Evolutionary conservation across 2,888 invertebrate species (phyloP), one percentile per base, ranked within the genome.

Genomic region (Zygaena filipendulae): DNA sequence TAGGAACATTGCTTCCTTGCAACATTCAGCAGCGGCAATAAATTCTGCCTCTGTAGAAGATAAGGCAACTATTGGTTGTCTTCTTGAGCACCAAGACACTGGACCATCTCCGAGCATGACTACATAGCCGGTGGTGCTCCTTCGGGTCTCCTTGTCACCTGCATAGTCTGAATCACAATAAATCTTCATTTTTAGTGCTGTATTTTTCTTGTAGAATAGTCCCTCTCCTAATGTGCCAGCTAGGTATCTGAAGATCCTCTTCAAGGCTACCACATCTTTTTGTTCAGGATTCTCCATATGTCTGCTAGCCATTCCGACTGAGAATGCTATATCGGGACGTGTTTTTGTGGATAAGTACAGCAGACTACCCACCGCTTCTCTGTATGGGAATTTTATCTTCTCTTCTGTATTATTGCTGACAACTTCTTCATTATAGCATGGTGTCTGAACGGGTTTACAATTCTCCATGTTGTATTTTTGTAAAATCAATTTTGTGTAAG

Each of bases 21-120:
- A n/a, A n/a, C n/a, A n/a, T n/a, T n/a, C n/a, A n/a, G n/a, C n/a
- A n/a, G n/a, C n/a, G n/a, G n/a, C n/a, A n/a, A n/a, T n/a, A n/a
- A n/a, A n/a, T n/a, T n/a, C n/a, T n/a, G n/a, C n/a, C n/a, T 30
- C 51, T 3, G 47, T 47, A 0, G 48, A 47, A 3, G 49, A 52
- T n/a, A n/a, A n/a, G n/a, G n/a, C n/a, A 6, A 52, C 46, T 27
- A n/a, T 37, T 13, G 29, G 28, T 31, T 47, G 48, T 38, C 39
- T 37, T 34, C 37, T 35, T 32, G 44, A 41, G 11, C 30, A 34
- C 56, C 59, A 53, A 18, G 39, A 36, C 8, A 50, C 38, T 23
- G 39, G 36, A 12, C 40, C 43, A 26, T 38, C 39, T 36, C 32
- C 28, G 7, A 40, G 9, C 4, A 29, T 40, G 22, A 43, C 43